These are phyloP conservation scores for Pteronura brasiliensis DNA, from an alignment of 2,113 vertebrate species.

Conservation along the genomic window DNA sequence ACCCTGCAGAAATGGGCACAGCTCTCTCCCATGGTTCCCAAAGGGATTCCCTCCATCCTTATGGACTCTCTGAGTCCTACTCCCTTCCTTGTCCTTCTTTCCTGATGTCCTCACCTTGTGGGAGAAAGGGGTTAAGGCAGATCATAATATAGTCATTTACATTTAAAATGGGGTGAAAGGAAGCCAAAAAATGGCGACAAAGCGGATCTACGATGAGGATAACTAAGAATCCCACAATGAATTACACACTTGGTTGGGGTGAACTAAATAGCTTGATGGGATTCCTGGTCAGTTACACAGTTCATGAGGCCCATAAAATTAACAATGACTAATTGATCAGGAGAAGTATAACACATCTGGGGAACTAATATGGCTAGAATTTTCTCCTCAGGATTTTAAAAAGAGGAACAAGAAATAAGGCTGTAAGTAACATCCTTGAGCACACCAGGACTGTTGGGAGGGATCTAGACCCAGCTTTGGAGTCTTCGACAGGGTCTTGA, in stretches of 20 bases:
- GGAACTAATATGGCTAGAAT: not conserved
- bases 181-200: not conserved
- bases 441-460: not conserved
- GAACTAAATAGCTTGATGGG: not conserved
- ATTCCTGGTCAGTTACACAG: not conserved
- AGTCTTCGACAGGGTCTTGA: not conserved
- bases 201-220: not conserved
- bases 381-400: not conserved
- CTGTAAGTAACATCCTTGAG: not conserved
- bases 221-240: not conserved
- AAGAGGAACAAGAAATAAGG: not conserved
- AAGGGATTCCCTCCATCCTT: not conserved
- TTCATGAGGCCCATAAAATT: not conserved
- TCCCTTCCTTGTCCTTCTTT: not conserved
- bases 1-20: not conserved
- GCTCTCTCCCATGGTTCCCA: not conserved
- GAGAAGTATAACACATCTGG: not conserved
- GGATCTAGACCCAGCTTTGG: not conserved
- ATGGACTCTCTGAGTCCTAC: not conserved
- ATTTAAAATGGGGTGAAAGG: not conserved
- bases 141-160: not conserved
- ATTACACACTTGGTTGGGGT: not conserved
- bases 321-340: not conserved
- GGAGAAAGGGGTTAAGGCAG: not conserved
- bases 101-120: not conserved